A percentile compares a stretch with the other conserved stretches of the same genome.
phyloP scores from a whole-genome alignment of 1,140 invertebrate genomes.

The Drosophila willistoni region DNA sequence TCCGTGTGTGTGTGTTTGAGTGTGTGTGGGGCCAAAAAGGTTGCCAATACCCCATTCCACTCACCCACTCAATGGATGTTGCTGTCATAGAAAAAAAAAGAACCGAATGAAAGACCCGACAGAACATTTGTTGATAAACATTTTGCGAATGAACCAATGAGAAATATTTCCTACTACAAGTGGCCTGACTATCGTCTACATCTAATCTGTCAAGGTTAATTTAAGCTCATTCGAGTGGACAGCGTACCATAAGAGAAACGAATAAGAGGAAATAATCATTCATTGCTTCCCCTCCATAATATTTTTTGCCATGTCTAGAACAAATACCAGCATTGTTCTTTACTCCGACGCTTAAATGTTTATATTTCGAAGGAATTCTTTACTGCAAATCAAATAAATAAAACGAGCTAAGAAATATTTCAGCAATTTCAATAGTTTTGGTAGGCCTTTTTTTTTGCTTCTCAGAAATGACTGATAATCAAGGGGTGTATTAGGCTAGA shows the following conservation, averaged over 20 bases:
- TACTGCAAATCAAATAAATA: slow-evolving; percentile 4
- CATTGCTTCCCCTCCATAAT: not conserved
- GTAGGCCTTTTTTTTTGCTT: not conserved
- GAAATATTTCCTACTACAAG: not conserved
- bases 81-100: not conserved
- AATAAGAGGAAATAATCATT: slow-evolving; percentile 12
- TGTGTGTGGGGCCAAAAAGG: not conserved
- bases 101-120: not conserved
- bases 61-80: not conserved
- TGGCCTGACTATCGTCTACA: slow-evolving; percentile 34
- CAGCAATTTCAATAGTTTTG: slow-evolving; percentile 2
- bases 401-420: not conserved
- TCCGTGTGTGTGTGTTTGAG: not conserved
- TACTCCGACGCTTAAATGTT: not conserved
- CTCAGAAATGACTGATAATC: not conserved
- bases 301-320: not conserved
- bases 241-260: slow-evolving; percentile 25
- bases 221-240: slow-evolving; percentile 48
- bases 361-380: slow-evolving; percentile 9
- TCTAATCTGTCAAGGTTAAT: slow-evolving; percentile 67
- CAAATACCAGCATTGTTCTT: slow-evolving; percentile 15
- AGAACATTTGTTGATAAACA: slow-evolving; percentile 22
- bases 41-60: not conserved
- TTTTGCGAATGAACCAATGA: slow-evolving; percentile 10
- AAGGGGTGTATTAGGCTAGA: not conserved